A percentile compares a stretch with the other conserved stretches of the same genome.
Evolutionary conservation across 2,113 vertebrate genomes (phyloP).

Genomic region (Ceyx cyanopectus): DNA sequence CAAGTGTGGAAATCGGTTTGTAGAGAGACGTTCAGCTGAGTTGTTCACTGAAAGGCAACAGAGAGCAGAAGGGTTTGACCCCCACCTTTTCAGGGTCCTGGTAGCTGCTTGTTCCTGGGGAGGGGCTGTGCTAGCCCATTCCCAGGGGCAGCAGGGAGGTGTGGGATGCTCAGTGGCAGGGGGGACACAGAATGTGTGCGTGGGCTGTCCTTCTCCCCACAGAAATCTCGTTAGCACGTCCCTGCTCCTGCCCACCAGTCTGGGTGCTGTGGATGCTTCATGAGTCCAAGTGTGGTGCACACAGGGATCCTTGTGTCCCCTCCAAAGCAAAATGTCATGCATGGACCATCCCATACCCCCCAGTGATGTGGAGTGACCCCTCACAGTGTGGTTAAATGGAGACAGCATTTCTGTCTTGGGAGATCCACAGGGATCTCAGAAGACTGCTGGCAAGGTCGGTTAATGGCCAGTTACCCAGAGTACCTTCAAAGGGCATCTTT

Average conservation of each 20-base stretch:
- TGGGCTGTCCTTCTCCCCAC: not conserved
- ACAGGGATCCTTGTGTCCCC: not conserved
- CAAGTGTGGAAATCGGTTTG: not conserved
- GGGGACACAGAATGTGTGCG: rapidly evolving
- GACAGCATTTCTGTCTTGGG: not conserved
- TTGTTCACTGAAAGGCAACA: not conserved
- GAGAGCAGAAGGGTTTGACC: not conserved
- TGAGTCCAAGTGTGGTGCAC: not conserved
- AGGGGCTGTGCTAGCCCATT: rapidly evolving
- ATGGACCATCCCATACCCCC: not conserved
- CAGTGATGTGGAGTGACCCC: not conserved
- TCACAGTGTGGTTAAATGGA: not conserved
- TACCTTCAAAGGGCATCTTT: not conserved
- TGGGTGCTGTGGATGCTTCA: rapidly evolving
- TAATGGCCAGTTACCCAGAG: not conserved
- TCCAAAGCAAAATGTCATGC: not conserved
- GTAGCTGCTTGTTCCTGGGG: not conserved
- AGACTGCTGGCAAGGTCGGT: not conserved
- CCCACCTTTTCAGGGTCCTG: not conserved
- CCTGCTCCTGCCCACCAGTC: not conserved
- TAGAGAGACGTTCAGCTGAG: not conserved
- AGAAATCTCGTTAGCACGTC: not conserved
- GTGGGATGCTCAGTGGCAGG: not conserved
- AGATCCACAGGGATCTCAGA: not conserved
- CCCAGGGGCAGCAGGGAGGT: not conserved